Evolutionary conservation across 2,113 vertebrate genomes (phyloP).

Genomic region (Actenoides hombroni): DNA sequence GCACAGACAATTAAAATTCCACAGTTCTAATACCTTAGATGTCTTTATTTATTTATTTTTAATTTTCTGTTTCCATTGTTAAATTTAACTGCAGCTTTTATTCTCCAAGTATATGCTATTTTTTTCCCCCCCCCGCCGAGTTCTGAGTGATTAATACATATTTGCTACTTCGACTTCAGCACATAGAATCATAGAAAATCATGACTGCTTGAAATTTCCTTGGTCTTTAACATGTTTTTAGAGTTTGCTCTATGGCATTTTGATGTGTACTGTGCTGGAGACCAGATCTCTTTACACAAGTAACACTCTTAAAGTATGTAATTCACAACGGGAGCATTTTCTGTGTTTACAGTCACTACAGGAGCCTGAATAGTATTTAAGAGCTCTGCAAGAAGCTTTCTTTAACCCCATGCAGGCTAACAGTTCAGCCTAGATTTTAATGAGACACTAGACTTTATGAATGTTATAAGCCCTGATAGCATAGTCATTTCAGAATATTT

Average conservation of each 20-base stretch:
- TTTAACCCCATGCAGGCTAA: slow-evolving; percentile 22
- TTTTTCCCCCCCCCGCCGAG: neutral
- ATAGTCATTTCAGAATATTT: neutral
- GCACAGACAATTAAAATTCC: neutral
- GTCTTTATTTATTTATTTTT: neutral
- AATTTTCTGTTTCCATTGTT: neutral
- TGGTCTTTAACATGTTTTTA: neutral
- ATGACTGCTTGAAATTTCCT: neutral
- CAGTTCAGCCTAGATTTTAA: neutral
- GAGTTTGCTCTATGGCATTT: neutral
- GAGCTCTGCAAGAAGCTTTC: slow-evolving; percentile 12
- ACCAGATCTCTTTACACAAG: neutral
- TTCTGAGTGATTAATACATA: neutral
- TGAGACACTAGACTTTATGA: neutral
- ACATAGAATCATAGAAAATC: neutral
- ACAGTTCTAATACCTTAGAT: neutral
- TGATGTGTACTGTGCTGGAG: neutral
- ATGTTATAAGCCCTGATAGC: neutral
- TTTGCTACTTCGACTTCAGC: neutral
- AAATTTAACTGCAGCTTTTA: neutral
- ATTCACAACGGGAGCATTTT: slow-evolving; percentile 19
- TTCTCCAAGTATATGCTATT: neutral
- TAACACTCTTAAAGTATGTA: slow-evolving; percentile 11
- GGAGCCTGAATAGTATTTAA: neutral
- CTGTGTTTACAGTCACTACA: slow-evolving; percentile 16